Evolutionary conservation across 2,888 invertebrate genomes (phyloP), one percentile per base, ranked within the genome.

Genomic region (Microplitis deprimator): DNA sequence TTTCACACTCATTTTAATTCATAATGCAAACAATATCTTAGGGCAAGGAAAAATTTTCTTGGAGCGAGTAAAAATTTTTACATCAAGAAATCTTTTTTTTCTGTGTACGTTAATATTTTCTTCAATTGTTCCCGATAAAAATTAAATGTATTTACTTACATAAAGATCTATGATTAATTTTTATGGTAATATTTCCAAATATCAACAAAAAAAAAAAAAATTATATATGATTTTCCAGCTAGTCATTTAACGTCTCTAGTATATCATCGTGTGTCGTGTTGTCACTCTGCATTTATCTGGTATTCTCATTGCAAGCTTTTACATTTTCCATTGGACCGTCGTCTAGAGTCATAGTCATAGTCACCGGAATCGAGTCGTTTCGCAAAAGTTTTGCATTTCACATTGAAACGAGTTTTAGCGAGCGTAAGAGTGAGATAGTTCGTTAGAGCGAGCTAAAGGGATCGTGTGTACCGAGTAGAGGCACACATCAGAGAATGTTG

Each of bases 301-400:
- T 73, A 77, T 77, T 77, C 72, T 50, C 64, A 41, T 29, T 62
- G 69, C 65, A 50, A 69, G 39, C 62, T 62, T 69, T 60, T 62
- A 73, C 73, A 60, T 77, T 77, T 69, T 73, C 61, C 69, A 73
- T 74, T 69, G 73, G 70, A 38, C 64, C 77, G 68, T 68, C 73
- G 68, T 64, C 59, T 70, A 41, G 41, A 72, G 72, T 65, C 29
- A 29, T 40, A 72, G 72, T 65, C 29, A 29, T 40, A 65, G 13
- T 40, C 40, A 41, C 72, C 62, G 72, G 64, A 72, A 72, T 50
- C 73, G 41, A 68, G 68, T 77, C 73, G 73, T 73, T 77, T 68
- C 77, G 71, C 38, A 41, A 77, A 77, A 77, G 73, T 77, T 77
- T 77, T 64, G 50, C 73, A 62, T 77, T 74, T 65, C 77, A 76